phyloP scores from a whole-genome alignment of 2,113 vertebrate genomes.

The Lampris megalopsis region DNA sequence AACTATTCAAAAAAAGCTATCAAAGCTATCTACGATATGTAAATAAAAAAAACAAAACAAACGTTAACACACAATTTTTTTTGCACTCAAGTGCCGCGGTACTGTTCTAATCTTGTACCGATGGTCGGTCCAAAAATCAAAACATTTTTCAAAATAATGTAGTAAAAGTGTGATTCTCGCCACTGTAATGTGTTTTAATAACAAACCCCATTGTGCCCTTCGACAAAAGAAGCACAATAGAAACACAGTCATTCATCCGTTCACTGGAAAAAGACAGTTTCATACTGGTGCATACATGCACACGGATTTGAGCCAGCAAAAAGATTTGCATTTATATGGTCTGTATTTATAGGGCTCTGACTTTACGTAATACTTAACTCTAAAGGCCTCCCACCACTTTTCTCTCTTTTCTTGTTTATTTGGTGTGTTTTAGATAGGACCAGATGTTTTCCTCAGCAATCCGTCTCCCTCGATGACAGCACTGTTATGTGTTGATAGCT shows the following conservation, averaged over 20 bases:
- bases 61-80: background rate
- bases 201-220: no score
- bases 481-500: slow-evolving; percentile 51
- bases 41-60: slow-evolving; percentile 16
- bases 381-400: slow-evolving; percentile 69
- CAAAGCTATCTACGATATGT: slow-evolving; percentile 40
- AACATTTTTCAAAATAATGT: background rate
- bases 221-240: no score
- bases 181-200: no score
- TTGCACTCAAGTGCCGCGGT: background rate
- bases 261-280: background rate
- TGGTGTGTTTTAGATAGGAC: slow-evolving; percentile 53
- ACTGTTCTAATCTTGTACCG: background rate
- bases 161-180: background rate
- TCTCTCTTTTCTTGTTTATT: slow-evolving; percentile 59
- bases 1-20: slow-evolving; percentile 49
- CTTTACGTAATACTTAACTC: slow-evolving; percentile 35
- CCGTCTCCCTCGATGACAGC: slow-evolving; percentile 44
- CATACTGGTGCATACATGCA: background rate
- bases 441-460: slow-evolving; percentile 68
- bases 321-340: slow-evolving; percentile 15
- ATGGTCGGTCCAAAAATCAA: background rate
- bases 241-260: no score
- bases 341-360: slow-evolving; percentile 25
- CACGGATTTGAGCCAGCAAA: slow-evolving; percentile 14